Evolutionary conservation across 2,113 vertebrate species (phyloP).

Genomic region (Egretta garzetta): DNA sequence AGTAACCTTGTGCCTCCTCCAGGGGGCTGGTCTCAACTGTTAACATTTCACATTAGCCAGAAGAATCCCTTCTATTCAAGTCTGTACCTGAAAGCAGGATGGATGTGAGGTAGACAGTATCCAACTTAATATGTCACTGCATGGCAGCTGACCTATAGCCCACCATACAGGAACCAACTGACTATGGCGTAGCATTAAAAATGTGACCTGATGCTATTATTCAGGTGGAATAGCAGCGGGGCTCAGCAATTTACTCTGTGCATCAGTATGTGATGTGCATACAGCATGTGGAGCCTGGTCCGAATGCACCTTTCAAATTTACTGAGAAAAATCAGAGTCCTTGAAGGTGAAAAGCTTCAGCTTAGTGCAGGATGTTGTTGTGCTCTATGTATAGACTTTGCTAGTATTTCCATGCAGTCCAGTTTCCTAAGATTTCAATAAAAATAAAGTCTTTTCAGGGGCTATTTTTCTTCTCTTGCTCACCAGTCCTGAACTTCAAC

Average conservation of each 20-base stretch:
- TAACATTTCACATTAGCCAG: background rate
- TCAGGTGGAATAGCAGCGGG: background rate
- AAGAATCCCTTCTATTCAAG: background rate
- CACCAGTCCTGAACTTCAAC: background rate
- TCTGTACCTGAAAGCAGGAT: background rate
- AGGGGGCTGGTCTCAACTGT: background rate
- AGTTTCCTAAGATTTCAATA: background rate
- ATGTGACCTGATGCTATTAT: background rate
- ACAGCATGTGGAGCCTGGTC: background rate
- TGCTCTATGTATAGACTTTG: background rate
- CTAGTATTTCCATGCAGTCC: background rate
- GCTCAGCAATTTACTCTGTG: background rate
- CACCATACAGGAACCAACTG: background rate
- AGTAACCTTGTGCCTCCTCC: background rate
- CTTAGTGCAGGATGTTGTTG: background rate
- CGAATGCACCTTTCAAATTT: accelerated
- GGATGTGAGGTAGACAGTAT: background rate
- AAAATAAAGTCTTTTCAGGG: background rate
- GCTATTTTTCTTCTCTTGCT: background rate
- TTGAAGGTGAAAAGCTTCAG: background rate
- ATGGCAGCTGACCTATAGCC: background rate
- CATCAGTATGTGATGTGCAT: accelerated
- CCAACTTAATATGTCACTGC: background rate
- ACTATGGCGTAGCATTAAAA: background rate
- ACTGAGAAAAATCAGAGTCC: background rate